These are phyloP conservation scores for Dunckerocampus dactyliophorus DNA, from an alignment of 2,113 vertebrate genomes.

Conservation along the genomic window DNA sequence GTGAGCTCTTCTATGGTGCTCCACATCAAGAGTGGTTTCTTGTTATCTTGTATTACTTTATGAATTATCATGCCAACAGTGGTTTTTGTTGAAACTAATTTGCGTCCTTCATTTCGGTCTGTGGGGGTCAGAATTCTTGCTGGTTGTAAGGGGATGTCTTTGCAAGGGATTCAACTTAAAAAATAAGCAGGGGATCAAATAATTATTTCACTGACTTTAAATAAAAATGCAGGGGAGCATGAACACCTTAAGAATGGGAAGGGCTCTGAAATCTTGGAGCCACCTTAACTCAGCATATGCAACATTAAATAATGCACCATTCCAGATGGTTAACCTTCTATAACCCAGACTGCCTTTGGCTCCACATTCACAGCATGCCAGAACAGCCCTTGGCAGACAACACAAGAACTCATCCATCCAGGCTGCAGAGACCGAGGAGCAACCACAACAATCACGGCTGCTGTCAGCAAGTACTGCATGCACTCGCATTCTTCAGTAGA, in stretches of 20 bases:
- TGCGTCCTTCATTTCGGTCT: too few species aligned
- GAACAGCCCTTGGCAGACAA: slow-evolving; percentile 43
- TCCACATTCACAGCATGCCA: slow-evolving; percentile 36
- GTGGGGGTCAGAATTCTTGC: too few species aligned
- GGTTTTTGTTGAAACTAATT: too few species aligned
- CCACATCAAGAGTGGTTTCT: too few species aligned
- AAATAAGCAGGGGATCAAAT: too few species aligned
- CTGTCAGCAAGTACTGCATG: slow-evolving; percentile 9
- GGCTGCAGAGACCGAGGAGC: slow-evolving; percentile 20
- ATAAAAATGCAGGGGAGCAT: slow-evolving; percentile 14
- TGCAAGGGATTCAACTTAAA: too few species aligned
- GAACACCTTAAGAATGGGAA: slow-evolving; percentile 33
- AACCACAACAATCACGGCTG: slow-evolving; percentile 19
- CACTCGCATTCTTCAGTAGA: not conserved
- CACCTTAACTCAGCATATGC: slow-evolving; percentile 57
- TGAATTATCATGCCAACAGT: too few species aligned
- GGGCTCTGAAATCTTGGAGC: slow-evolving; percentile 21
- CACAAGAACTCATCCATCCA: slow-evolving; percentile 12
- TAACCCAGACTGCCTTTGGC: slow-evolving; percentile 44
- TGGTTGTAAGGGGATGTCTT: too few species aligned
- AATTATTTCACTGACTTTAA: not conserved
- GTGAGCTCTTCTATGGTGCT: too few species aligned
- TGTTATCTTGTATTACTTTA: too few species aligned
- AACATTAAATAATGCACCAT: slow-evolving; percentile 65
- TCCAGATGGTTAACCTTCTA: slow-evolving; percentile 59